Base-by-base conservation (phyloP, 2,888 invertebrate genomes). In the Andrena bicolor region DNA sequence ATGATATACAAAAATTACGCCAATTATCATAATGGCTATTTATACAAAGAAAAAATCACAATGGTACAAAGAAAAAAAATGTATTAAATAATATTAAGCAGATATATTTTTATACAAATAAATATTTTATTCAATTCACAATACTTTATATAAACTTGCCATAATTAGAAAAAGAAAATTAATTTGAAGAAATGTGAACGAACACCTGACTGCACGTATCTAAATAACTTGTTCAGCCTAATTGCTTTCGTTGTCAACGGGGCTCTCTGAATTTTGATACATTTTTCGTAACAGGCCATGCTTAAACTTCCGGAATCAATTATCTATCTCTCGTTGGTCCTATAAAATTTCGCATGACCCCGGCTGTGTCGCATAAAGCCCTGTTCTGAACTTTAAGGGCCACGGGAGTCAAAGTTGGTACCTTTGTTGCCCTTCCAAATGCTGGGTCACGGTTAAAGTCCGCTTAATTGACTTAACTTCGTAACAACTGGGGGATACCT, bases 381-480 rank as follows among this genome's bases (percentile, higher is more conserved):
- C 35, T 16, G 7, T 13, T n/a, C 63, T n/a, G 51, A 72, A 72
- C 64, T 23, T 23, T 53, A 32, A 63, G 26, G 35, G 72, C 72
- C 72, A 26, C 35, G 10, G 53, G n/a, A 35, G 53, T 23, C 51
- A 32, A 72, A 72, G 72, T 72, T 72, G 63, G 61, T 35, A 63
- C 53, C 72, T 72, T 72, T 72, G 72, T 64, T 64, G 63, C 26
- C 49, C 51, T 26, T 23, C 28, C 53, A 51, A 63, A 35, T 63
- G 35, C 63, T 16, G 35, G 51, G 51, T 26, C 72, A 63, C 63
- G 63, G 63, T 72, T 51, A 63, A 72, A 53, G 72, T 72, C 63
- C 63, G 60, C 26, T 35, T 72, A 63, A 72, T 72, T 72, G 72
- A 72, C 32, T 72, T 51, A 72, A 72, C 63, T 64, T 51, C 53